phyloP scores from a whole-genome alignment of 2,113 vertebrate genomes.

The Azemiops feae region DNA sequence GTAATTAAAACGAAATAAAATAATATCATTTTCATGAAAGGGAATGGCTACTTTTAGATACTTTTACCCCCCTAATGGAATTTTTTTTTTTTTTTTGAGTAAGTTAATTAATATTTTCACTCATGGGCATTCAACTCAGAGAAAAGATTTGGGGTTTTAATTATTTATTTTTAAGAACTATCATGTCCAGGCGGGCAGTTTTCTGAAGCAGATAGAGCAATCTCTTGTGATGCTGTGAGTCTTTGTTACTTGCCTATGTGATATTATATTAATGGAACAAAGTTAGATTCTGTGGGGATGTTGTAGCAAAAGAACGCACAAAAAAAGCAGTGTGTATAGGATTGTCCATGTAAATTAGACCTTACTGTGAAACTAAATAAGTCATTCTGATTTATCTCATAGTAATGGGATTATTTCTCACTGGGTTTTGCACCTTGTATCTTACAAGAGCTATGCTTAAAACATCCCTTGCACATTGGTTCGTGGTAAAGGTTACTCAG shows the following conservation, averaged over 20 bases:
- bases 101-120: background rate
- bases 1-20: slow-evolving; percentile 28
- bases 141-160: background rate
- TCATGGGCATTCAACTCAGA: background rate
- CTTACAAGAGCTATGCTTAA: background rate
- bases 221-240: background rate
- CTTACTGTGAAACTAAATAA: background rate
- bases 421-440: background rate
- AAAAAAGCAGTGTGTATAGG: background rate
- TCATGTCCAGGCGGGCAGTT: background rate
- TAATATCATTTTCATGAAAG: background rate
- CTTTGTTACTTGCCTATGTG: background rate
- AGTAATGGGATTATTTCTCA: background rate
- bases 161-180: background rate
- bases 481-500: background rate
- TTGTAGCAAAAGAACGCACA: background rate
- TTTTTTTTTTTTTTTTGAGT: background rate
- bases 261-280: background rate
- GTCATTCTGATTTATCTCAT: background rate
- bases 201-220: background rate
- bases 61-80: background rate
- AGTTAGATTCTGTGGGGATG: background rate
- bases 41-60: background rate
- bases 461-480: background rate
- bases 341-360: background rate